A percentile compares a stretch with the other conserved stretches of the same genome.
These are phyloP conservation scores for Hassar affinis DNA, from an alignment of 2,113 vertebrate genomes.

Conservation along the genomic window DNA sequence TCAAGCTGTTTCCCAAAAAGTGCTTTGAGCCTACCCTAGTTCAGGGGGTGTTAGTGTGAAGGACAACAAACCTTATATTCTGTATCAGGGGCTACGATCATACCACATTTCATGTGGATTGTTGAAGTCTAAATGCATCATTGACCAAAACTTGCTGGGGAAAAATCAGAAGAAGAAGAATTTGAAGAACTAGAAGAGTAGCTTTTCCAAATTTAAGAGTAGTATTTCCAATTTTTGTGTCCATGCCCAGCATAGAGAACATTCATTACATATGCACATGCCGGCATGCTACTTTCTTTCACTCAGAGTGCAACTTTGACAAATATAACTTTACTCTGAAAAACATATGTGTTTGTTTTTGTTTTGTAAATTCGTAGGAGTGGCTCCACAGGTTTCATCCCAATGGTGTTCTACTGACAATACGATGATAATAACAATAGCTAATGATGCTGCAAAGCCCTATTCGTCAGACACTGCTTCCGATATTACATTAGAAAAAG, in stretches of 20 bases:
- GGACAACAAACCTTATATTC: too few species aligned
- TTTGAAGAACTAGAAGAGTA: background rate
- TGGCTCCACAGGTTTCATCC: background rate
- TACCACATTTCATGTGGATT: too few species aligned
- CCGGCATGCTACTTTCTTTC: background rate
- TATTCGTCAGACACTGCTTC: background rate
- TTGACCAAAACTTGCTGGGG: too few species aligned
- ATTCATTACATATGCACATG: background rate
- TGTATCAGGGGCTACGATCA: too few species aligned
- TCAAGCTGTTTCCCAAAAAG: too few species aligned
- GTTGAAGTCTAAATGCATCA: too few species aligned
- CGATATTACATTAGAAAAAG: slow-evolving; percentile 5
- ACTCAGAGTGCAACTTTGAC: too few species aligned
- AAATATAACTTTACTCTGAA: background rate
- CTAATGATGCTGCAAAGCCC: slow-evolving; percentile 4
- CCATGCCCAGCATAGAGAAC: background rate
- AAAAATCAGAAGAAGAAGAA: too few species aligned
- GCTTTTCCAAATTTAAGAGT: background rate
- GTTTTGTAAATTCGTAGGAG: background rate
- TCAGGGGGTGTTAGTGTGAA: too few species aligned
- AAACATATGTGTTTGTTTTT: background rate
- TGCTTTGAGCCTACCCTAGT: too few species aligned
- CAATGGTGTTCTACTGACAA: background rate
- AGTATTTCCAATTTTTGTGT: background rate
- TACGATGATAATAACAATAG: background rate